Base-by-base conservation (phyloP, 2,797 vertebrate species). In the Ceryle rudis region DNA sequence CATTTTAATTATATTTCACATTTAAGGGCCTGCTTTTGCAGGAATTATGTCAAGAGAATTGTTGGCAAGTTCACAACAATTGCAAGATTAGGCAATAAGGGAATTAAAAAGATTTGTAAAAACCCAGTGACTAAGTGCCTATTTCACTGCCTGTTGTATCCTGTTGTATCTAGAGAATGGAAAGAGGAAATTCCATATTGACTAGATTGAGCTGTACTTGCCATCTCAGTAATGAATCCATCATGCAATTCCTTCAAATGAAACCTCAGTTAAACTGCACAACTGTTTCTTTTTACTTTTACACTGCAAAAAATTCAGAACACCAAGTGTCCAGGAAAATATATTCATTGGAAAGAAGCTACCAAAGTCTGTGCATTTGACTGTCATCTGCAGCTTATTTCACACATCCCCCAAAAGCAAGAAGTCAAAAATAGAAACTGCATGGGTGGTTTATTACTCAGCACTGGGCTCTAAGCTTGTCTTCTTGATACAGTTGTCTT, bases 101-200 rank as follows among this genome's bases (percentile, higher is more conserved):
- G 86, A 94, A 95, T 92, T 89, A 74, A 94, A 95, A 93, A 66
- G 78, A 90, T 95, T 91, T 93, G 92, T 93, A 78, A 92, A 96
- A 94, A 95, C 39, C 0, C 80, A 70, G 41, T 95, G 91, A 95
- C 91, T 97, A 96, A 96, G 62, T 93, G 91, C 87, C 82, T 91
- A 22, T 93, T 95, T 96, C 90, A 77, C 77, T 96, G 94, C 96
- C 67, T 96, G 95, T 95, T 96, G 85, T 94, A 94, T 96, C 91
- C 86, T 96, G 93, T 94, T 96, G 62, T 94, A 95, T 64, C 82
- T 72, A 90, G 73, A 96, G 93, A 96, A 96, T 96, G 96, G 96
- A 97, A 97, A 97, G 95, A 97, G 94, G 77, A 97, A 96, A 97
- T 96, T 95, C 96, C 96, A 94, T 85, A 93, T 96, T 96, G 95